phyloP scores from a whole-genome alignment of 2,113 vertebrate genomes.

The Pteruthius melanotis region DNA sequence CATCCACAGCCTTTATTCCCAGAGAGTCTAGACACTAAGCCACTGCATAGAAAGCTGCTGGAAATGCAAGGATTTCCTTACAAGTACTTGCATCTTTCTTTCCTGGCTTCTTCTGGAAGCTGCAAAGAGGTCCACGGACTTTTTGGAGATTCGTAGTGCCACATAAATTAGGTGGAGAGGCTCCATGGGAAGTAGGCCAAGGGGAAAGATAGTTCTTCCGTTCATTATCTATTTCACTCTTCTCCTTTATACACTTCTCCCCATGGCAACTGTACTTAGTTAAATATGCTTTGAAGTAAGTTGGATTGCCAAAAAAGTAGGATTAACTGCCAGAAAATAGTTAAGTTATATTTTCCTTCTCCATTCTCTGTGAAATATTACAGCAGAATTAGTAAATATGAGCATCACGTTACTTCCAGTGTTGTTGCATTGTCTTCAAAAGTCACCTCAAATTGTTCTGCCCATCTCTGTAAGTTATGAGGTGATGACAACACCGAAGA shows the following conservation, averaged over 20 bases:
- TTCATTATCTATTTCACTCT: background rate
- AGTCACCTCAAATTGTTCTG: background rate
- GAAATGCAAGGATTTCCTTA: conserved; percentile 54
- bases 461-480: background rate
- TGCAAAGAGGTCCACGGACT: conserved; percentile 9
- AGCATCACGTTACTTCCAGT: background rate
- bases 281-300: conserved; percentile 19
- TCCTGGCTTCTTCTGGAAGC: conserved; percentile 35
- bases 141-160: background rate
- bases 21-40: conserved; percentile 53
- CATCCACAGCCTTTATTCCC: conserved; percentile 17
- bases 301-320: background rate
- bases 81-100: conserved; percentile 53
- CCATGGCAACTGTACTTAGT: background rate
- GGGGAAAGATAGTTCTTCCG: background rate
- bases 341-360: background rate
- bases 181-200: background rate
- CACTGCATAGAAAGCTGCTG: background rate
- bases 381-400: background rate
- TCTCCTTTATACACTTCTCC: conserved; percentile 1
- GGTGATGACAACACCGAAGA: background rate
- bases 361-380: background rate
- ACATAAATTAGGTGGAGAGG: conserved; percentile 15
- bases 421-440: background rate
- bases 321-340: conserved; percentile 1